These are phyloP conservation scores for Scaptomyza parva DNA, from an alignment of 2,888 invertebrate species.

Conservation along the genomic window DNA sequence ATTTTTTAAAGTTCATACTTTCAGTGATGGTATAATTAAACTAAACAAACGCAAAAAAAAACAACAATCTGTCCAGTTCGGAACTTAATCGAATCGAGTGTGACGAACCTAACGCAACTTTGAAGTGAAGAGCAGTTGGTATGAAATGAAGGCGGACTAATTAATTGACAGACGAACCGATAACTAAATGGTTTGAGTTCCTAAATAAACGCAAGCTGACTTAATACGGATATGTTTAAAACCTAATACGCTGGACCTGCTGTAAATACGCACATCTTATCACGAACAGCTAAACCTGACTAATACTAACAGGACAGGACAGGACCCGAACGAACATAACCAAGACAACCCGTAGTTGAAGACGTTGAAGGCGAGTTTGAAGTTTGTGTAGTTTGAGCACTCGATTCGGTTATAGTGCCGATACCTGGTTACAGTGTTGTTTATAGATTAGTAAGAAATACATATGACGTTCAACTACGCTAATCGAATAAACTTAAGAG, in stretches of 20 bases:
- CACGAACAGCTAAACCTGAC: constrained; percentile 40
- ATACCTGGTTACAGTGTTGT: constrained; percentile 25
- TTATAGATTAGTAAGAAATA: constrained; percentile 39
- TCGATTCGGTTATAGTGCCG: constrained; percentile 10
- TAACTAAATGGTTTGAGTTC: constrained; percentile 80
- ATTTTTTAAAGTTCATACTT: constrained; percentile 57
- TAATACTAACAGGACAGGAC: constrained; percentile 3
- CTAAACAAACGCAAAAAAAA: too few relatives aligned
- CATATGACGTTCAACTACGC: constrained; percentile 56
- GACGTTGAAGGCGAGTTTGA: too few relatives aligned
- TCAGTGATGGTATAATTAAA: constrained; percentile 75
- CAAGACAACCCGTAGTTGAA: constrained; percentile 24
- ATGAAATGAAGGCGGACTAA: constrained; percentile 8
- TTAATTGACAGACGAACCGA: constrained; percentile 53
- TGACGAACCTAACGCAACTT: not conserved
- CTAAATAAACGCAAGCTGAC: constrained; percentile 71
- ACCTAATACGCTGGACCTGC: constrained; percentile 44
- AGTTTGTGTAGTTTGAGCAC: not conserved
- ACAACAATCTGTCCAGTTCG: constrained; percentile 10
- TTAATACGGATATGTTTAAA: not conserved
- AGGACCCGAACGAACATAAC: constrained; percentile 4
- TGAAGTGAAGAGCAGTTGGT: not conserved
- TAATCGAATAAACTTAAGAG: not conserved
- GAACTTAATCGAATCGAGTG: constrained; percentile 3
- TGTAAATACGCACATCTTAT: constrained; percentile 75